These are phyloP conservation scores for Halichoerus grypus DNA, from an alignment of 2,113 vertebrate genomes.

Conservation along the genomic window DNA sequence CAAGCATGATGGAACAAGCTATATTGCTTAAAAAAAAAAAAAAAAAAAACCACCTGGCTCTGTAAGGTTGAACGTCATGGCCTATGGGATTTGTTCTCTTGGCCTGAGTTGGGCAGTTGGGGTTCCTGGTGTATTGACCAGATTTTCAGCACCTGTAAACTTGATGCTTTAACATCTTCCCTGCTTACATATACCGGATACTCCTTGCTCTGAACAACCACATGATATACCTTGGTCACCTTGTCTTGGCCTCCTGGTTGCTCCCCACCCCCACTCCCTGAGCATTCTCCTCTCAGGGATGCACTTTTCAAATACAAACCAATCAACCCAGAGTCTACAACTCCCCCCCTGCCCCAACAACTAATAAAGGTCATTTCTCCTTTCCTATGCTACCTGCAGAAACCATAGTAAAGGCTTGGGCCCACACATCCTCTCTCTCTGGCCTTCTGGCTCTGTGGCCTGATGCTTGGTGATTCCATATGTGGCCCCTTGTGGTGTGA, in stretches of 20 bases:
- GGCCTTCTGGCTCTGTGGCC: neutral
- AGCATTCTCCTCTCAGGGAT: neutral
- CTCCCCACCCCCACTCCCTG: neutral
- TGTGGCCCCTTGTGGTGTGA: neutral
- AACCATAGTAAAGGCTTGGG: neutral
- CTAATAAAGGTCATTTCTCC: neutral
- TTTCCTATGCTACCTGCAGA: neutral
- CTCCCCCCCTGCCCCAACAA: neutral
- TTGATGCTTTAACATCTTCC: neutral
- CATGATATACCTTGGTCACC: neutral
- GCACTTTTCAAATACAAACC: neutral
- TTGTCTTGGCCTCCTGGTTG: neutral
- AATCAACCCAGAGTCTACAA: neutral
- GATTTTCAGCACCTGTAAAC: neutral
- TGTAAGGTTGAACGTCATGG: neutral
- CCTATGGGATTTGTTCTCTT: neutral
- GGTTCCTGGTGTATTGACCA: neutral
- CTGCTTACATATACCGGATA: neutral
- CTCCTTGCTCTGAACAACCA: neutral
- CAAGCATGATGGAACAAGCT: neutral
- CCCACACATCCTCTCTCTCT: neutral
- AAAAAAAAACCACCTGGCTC: neutral
- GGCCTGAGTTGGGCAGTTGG: neutral
- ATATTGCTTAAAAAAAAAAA: neutral
- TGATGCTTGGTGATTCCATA: no score